Evolutionary conservation across 2,113 vertebrate species (phyloP).

Genomic region (Arothron firmamentum): DNA sequence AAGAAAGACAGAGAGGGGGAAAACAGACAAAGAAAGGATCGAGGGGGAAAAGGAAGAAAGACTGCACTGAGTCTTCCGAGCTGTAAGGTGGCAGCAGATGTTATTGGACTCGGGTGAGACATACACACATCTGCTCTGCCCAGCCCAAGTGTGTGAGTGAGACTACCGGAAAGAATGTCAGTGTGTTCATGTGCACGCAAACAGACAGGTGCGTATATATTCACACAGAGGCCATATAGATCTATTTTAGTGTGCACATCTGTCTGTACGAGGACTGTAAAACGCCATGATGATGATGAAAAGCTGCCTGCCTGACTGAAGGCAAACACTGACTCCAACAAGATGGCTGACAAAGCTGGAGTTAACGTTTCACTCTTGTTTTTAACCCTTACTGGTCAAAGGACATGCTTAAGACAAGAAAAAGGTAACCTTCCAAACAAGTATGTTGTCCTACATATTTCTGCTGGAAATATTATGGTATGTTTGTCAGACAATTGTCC

Average conservation of each 20-base stretch:
- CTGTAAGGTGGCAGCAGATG: conserved; percentile 81
- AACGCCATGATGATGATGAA: conserved; percentile 51
- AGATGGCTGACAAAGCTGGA: too few relatives aligned
- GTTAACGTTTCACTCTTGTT: too few relatives aligned
- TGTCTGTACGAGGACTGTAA: conserved; percentile 88
- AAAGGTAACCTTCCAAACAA: too few relatives aligned
- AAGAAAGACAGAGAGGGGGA: conserved; percentile 64
- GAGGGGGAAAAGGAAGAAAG: not conserved
- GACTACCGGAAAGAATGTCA: not conserved
- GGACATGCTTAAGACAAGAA: too few relatives aligned
- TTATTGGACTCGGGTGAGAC: conserved; percentile 90
- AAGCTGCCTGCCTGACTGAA: too few relatives aligned
- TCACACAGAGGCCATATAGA: conserved; percentile 38
- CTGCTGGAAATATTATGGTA: too few relatives aligned
- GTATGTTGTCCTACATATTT: too few relatives aligned
- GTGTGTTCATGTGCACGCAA: not conserved
- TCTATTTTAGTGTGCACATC: conserved; percentile 89
- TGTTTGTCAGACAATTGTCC: too few relatives aligned
- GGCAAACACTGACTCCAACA: too few relatives aligned
- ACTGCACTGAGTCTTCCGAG: conserved; percentile 73
- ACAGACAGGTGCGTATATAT: conserved; percentile 36
- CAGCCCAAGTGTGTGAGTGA: conserved; percentile 11
- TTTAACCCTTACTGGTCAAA: too few relatives aligned
- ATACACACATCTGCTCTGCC: conserved; percentile 79
- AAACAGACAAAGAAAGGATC: not conserved